These are phyloP conservation scores for Drosophila formosana DNA, from an alignment of 2,888 invertebrate species.

Conservation along the genomic window DNA sequence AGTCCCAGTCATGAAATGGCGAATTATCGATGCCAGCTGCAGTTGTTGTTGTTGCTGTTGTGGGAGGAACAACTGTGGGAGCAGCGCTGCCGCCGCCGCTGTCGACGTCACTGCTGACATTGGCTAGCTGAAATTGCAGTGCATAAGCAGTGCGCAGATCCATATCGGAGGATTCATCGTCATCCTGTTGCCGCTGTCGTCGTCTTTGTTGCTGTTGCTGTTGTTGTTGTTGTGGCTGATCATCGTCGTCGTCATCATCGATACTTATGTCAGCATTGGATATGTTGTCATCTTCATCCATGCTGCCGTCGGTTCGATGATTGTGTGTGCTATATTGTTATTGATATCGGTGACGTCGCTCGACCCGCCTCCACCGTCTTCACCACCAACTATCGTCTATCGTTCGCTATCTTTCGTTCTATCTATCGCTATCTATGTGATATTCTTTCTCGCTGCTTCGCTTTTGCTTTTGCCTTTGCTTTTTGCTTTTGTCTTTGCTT, in stretches of 20 bases:
- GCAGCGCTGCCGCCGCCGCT: constrained; percentile 10
- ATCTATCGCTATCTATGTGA: constrained; percentile 35
- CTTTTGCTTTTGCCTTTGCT: constrained; percentile 40
- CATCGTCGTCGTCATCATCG: constrained; percentile 67
- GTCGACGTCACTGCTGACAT: constrained; percentile 28
- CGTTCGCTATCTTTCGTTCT: constrained; percentile 24
- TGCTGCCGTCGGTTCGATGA: constrained; percentile 45
- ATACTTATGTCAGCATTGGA: constrained; percentile 75
- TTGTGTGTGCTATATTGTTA: constrained; percentile 26
- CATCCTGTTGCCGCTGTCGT: constrained; percentile 4
- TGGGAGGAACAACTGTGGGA: neutral
- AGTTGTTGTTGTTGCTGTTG: constrained; percentile 2
- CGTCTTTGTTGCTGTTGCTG: constrained; percentile 18
- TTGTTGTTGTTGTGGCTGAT: constrained; percentile 26
- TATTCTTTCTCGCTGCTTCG: constrained; percentile 48
- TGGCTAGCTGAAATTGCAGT: constrained; percentile 48
- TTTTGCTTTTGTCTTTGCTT: constrained; percentile 40
- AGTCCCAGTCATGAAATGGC: constrained; percentile 70
- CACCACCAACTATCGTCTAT: constrained; percentile 13
- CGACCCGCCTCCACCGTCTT: constrained; percentile 13
- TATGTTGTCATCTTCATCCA: constrained; percentile 83
- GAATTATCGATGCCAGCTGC: constrained; percentile 45
- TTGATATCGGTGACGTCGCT: constrained; percentile 72
- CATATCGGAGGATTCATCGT: constrained; percentile 50
- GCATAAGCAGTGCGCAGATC: constrained; percentile 59